phyloP scores from a whole-genome alignment of 1,140 invertebrate species.

The Diabrotica undecimpunctata region DNA sequence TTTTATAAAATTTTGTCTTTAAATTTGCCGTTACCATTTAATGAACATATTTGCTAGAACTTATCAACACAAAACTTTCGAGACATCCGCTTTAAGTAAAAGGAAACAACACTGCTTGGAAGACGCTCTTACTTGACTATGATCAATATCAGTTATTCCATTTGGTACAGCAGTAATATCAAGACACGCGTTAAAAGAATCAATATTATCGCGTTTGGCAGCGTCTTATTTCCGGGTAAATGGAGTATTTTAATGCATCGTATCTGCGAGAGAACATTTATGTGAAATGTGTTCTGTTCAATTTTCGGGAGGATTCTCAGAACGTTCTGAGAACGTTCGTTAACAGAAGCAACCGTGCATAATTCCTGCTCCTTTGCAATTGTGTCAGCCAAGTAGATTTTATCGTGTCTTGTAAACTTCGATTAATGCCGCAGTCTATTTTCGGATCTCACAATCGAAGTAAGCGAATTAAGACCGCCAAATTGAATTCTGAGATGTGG shows the following conservation, averaged over 20 bases:
- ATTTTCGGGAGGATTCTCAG: conserved; percentile 8
- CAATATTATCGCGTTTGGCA: not conserved
- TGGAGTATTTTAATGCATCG: conserved; percentile 2
- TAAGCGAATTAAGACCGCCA: conserved; percentile 9
- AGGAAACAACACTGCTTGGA: not conserved
- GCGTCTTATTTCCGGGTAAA: conserved; percentile 1
- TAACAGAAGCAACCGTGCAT: conserved; percentile 10
- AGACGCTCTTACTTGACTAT: not conserved
- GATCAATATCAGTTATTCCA: not conserved
- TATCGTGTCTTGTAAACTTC: conserved; percentile 13
- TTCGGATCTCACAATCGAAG: conserved; percentile 8
- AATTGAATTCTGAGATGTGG: conserved; percentile 11
- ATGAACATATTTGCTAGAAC: too few species aligned
- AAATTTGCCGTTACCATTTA: too few species aligned
- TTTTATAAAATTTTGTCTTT: too few species aligned
- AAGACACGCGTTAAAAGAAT: not conserved
- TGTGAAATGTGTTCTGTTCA: conserved; percentile 9
- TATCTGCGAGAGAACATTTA: not conserved
- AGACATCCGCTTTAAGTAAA: too few species aligned
- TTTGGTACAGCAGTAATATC: too few species aligned
- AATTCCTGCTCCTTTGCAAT: conserved; percentile 13
- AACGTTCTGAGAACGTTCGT: conserved; percentile 7
- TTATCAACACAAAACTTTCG: too few species aligned
- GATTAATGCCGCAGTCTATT: conserved; percentile 12
- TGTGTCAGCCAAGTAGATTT: conserved; percentile 4